A percentile compares a stretch with the other conserved stretches of the same genome.
Conservation (phyloP, 2,113 vertebrate species). For the Strix aluco region DNA sequence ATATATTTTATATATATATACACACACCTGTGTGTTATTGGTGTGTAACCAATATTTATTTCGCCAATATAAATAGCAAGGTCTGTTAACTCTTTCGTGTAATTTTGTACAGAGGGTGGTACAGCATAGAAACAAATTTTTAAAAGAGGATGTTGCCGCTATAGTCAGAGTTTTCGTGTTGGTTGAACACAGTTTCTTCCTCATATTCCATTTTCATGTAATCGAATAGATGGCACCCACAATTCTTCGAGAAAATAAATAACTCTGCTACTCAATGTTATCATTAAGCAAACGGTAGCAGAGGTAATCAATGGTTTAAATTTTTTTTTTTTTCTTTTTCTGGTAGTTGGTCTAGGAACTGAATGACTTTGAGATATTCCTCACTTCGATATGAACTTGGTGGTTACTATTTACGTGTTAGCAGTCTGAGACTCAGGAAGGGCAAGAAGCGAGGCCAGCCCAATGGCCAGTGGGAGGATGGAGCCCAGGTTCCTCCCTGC, state of each 20-base stretch:
- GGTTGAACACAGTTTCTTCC: background rate
- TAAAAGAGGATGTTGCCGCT: background rate
- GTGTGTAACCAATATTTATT: background rate
- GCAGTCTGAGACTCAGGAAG: background rate
- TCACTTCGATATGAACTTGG: background rate
- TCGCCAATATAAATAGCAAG: background rate
- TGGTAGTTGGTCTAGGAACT: background rate
- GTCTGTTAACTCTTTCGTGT: background rate
- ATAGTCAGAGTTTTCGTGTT: background rate
- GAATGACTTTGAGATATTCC: background rate
- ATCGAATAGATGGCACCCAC: background rate
- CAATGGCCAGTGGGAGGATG: accelerated
- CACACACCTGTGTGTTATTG: background rate
- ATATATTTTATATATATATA: background rate
- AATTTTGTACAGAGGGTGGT: background rate
- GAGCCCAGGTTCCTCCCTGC: background rate
- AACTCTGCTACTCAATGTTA: background rate
- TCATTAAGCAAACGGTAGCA: background rate
- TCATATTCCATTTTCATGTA: background rate
- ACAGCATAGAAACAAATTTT: background rate
- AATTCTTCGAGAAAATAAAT: background rate
- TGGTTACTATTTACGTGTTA: background rate
- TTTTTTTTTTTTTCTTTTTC: background rate
- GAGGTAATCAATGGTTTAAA: background rate
- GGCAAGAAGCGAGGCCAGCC: accelerated